Conservation (phyloP, 2,888 invertebrate genomes). For the Salticus scenicus region DNA sequence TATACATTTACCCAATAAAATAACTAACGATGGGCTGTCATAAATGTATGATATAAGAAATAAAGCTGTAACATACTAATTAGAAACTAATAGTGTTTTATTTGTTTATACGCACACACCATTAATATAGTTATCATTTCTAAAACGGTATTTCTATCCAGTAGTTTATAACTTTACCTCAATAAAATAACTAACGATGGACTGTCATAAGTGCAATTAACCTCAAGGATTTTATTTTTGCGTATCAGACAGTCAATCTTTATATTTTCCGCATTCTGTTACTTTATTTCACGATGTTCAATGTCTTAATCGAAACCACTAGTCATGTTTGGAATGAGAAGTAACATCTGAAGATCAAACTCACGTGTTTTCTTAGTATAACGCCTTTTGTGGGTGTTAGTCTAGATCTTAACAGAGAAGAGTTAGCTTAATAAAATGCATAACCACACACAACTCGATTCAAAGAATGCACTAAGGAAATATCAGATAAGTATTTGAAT, state of each 20-base stretch:
- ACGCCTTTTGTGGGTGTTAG: not conserved
- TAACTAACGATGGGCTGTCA: no score
- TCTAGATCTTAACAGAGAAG: not conserved
- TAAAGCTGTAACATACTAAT: no score
- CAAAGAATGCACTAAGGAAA: not conserved
- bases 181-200: no score
- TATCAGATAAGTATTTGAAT: not conserved
- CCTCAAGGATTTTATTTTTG: not conserved
- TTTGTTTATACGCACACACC: no score
- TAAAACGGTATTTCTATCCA: no score
- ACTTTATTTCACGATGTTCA: not conserved
- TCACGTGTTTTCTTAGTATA: not conserved
- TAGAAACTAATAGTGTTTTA: no score
- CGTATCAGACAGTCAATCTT: not conserved
- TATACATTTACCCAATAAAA: no score
- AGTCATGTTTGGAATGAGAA: not conserved
- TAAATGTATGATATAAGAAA: no score
- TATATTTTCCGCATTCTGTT: not conserved
- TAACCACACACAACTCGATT: not conserved
- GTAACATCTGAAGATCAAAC: not conserved
- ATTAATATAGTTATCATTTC: no score
- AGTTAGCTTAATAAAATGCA: not conserved
- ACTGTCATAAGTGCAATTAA: not conserved
- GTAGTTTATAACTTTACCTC: no score
- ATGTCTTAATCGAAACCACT: conserved; percentile 12